Conservation (phyloP, 2,797 vertebrate species). For the Micrastur ruficollis region DNA sequence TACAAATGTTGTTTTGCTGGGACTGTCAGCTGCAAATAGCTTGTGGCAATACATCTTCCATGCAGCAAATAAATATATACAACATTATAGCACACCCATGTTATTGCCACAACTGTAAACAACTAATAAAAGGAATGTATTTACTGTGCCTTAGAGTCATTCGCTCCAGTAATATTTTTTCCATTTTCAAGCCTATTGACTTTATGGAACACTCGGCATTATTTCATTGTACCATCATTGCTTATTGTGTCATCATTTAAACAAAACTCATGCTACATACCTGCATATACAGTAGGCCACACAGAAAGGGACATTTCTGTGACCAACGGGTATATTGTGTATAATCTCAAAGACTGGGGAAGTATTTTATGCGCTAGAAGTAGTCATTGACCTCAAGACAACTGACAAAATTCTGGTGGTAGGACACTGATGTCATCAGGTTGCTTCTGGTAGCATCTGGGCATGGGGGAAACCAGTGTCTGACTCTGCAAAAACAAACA, state of each 20-base stretch:
- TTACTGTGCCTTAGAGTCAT: constrained; percentile 48
- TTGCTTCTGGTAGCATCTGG: neutral
- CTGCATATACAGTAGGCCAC: neutral
- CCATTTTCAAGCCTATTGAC: constrained; percentile 24
- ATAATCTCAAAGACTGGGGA: neutral
- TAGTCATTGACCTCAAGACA: neutral
- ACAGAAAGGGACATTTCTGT: neutral
- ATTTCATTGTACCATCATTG: neutral
- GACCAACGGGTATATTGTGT: neutral
- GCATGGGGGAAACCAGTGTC: neutral
- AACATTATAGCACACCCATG: constrained; percentile 7
- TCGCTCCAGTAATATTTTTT: constrained; percentile 30
- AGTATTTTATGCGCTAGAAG: neutral
- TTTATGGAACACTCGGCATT: constrained; percentile 7
- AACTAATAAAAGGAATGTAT: constrained; percentile 57
- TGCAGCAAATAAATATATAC: constrained; percentile 36
- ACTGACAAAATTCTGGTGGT: neutral
- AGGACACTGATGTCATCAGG: neutral
- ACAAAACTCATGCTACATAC: neutral
- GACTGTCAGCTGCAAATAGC: constrained; percentile 48
- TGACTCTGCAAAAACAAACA: neutral
- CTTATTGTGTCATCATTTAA: neutral
- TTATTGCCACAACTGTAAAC: constrained; percentile 61
- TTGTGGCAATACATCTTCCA: constrained; percentile 50
- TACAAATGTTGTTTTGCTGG: constrained; percentile 55